phyloP scores from a whole-genome alignment of 2,888 invertebrate genomes.

The Agrochola macilenta region DNA sequence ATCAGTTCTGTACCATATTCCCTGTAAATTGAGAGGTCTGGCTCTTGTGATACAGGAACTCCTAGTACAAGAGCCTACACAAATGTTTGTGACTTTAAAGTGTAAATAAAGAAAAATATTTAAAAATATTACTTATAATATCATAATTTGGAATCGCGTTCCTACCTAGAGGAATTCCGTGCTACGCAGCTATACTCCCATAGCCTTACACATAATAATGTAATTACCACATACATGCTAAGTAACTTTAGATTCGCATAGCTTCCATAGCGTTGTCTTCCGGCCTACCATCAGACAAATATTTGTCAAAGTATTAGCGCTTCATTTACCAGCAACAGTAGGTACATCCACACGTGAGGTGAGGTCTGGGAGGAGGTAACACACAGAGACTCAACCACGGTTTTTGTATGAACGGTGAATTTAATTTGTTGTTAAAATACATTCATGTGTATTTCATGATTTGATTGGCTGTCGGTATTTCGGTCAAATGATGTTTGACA shows the following conservation, averaged over 20 bases:
- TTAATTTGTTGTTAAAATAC: not conserved
- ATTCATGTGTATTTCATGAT: not conserved
- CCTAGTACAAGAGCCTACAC: no score
- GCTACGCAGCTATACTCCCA: not conserved
- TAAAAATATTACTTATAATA: not conserved
- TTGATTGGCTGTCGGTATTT: not conserved
- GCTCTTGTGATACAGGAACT: no score
- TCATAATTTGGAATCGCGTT: not conserved
- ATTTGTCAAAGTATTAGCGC: constrained; percentile 22
- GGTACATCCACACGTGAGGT: not conserved
- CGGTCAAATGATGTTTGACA: no score
- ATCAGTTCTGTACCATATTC: no score
- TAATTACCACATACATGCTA: constrained; percentile 9
- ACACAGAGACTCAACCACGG: not conserved
- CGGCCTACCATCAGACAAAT: not conserved
- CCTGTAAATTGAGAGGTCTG: no score
- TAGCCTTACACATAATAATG: not conserved
- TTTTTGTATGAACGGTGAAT: not conserved
- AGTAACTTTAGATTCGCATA: not conserved
- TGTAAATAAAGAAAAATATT: no score
- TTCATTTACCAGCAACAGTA: not conserved
- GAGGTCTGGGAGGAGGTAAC: not conserved
- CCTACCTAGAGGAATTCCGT: no score
- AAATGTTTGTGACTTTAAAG: no score
- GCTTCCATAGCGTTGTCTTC: not conserved